A percentile compares a stretch with the other conserved stretches of the same genome.
These are phyloP conservation scores for Papilio elwesi DNA, from an alignment of 2,888 invertebrate genomes.

Conservation along the genomic window DNA sequence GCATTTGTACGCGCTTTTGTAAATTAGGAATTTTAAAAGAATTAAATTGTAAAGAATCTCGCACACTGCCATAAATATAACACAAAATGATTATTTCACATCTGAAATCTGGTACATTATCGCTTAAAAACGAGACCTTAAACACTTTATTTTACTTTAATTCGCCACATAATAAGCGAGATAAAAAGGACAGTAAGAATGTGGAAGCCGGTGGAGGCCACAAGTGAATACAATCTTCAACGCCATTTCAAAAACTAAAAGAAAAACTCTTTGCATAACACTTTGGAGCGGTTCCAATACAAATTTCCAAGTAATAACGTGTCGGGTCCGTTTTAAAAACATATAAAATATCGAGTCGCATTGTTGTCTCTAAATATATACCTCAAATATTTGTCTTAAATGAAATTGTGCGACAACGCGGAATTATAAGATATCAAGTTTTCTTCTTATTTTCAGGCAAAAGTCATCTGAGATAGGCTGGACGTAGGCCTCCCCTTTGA, in stretches of 20 bases:
- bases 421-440: not conserved
- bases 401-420: not conserved
- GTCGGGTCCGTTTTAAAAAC: slow-evolving; percentile 38
- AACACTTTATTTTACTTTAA: slow-evolving; percentile 15
- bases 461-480: too few relatives aligned
- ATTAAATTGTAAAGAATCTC: not conserved
- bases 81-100: not conserved
- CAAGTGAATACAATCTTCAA: slow-evolving; percentile 27
- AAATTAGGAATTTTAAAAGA: too few relatives aligned
- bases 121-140: not conserved
- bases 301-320: slow-evolving; percentile 37
- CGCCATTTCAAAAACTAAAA: slow-evolving; percentile 23
- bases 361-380: slow-evolving; percentile 18
- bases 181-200: slow-evolving; percentile 18
- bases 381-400: slow-evolving; percentile 24
- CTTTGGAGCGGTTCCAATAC: slow-evolving; percentile 39
- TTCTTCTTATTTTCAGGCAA: too few relatives aligned
- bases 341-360: slow-evolving; percentile 31
- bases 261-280: slow-evolving; percentile 35
- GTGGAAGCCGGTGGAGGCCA: slow-evolving; percentile 5
- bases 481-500: too few relatives aligned
- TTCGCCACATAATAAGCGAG: slow-evolving; percentile 10
- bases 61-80: not conserved
- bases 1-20: too few relatives aligned
- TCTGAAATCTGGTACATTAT: not conserved